These are phyloP conservation scores for Lerista edwardsae DNA, from an alignment of 2,797 vertebrate genomes.

Conservation along the genomic window DNA sequence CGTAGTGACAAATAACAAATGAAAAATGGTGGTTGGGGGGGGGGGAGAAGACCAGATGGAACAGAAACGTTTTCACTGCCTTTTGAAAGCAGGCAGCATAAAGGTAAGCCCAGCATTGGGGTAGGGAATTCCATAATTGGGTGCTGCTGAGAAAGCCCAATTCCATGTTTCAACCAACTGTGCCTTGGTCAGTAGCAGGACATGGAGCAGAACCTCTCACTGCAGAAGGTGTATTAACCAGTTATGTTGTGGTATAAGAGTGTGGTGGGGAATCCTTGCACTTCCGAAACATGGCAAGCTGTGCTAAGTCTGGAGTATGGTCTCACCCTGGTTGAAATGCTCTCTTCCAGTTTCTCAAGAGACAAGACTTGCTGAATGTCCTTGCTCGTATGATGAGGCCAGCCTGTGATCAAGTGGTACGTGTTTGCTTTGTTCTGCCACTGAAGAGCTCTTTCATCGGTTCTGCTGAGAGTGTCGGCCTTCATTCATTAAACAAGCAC, in stretches of 20 bases:
- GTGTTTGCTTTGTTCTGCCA: slow-evolving; percentile 61
- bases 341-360: slow-evolving; percentile 91
- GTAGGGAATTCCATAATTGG: too few species aligned
- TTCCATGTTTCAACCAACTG: too few species aligned
- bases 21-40: too few species aligned
- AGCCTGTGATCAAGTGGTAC: slow-evolving; percentile 93
- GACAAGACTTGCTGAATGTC: slow-evolving; percentile 96
- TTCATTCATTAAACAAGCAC: not conserved
- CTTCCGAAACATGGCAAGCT: not conserved
- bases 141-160: too few species aligned
- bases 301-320: not conserved
- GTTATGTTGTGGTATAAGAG: not conserved
- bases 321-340: not conserved
- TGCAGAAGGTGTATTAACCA: not conserved
- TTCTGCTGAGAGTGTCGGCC: not conserved
- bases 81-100: too few species aligned
- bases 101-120: too few species aligned
- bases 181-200: too few species aligned
- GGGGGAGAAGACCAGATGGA: too few species aligned
- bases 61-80: too few species aligned
- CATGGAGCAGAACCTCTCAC: too few species aligned
- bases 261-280: too few species aligned
- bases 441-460: not conserved
- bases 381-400: slow-evolving; percentile 99
- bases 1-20: too few species aligned